Evolutionary conservation across 1,140 invertebrate genomes (phyloP).

Genomic region (Scylla paramamosain): DNA sequence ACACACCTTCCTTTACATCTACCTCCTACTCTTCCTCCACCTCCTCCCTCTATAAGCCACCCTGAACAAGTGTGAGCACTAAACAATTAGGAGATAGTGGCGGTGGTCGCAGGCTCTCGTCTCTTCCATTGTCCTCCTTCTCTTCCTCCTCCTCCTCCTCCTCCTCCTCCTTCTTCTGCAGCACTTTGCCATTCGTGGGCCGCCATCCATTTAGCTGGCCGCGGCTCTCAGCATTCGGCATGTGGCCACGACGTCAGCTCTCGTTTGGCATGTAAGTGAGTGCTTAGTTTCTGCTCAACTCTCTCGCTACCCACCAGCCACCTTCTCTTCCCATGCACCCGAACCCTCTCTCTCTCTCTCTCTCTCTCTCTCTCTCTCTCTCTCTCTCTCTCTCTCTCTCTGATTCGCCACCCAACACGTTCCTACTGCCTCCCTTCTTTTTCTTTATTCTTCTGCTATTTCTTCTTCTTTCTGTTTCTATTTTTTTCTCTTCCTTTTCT

Average conservation of each 20-base stretch:
- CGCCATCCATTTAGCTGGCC: not conserved
- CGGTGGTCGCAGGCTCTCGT: not conserved
- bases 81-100: not conserved
- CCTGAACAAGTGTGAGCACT: not conserved
- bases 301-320: not conserved
- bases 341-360: not conserved
- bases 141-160: not conserved
- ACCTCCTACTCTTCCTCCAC: not conserved
- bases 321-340: not conserved
- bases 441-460: not conserved
- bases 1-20: not conserved
- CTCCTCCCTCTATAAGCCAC: not conserved
- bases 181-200: not conserved
- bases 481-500: too few relatives aligned
- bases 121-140: not conserved
- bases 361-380: conserved; percentile 7
- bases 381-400: conserved; percentile 15
- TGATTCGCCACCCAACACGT: too few relatives aligned
- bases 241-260: not conserved
- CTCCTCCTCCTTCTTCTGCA: too few relatives aligned
- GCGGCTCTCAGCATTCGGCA: not conserved
- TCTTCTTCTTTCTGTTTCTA: not conserved
- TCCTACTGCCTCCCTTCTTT: not conserved
- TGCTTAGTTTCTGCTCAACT: conserved; percentile 30
- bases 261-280: conserved; percentile 46